Evolutionary conservation across 2,888 invertebrate species (phyloP), one percentile per base, ranked within the genome.

Genomic region (Zygaena filipendulae): DNA sequence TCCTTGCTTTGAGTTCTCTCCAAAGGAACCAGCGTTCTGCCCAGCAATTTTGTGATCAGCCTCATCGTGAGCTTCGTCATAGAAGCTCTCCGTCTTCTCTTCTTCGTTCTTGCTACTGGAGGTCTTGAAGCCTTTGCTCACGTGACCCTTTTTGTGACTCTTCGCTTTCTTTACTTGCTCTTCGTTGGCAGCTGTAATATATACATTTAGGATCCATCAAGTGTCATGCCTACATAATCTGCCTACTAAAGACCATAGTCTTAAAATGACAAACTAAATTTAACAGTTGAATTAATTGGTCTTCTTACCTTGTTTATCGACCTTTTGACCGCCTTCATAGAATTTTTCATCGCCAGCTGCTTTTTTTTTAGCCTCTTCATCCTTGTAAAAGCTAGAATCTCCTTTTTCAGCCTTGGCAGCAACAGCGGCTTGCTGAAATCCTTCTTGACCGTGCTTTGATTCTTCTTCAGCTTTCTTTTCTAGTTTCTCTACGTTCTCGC

Each of bases 51-150:
- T 79, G 43, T 84, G 82, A 40, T 84, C 83, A 1, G 82, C 85
- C 49, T 85, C 84, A 45, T 86, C 84, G 41, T 86, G 83, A 10
- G 82, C 83, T 43, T 86, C 85, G 32, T 86, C 86, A 44, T 84
- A 86, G 67, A 82, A 87, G 44, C 80, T 84, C 49, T 86, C 85
- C 4, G 84, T 81, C 51, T 85, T 85, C 32, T 85, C 85, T 42
- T 84, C 82, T 44, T 87, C 86, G 43, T 87, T 86, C 45, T 86
- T 86, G 48, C 85, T 85, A 49, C 85, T 84, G 3, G 85, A 84
- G 3, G 82, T 72, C 49, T 87, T 86, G 57, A 83, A 86, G n/a
- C 86, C 86, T 52, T 86, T 86, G 52, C 84, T 83, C 8, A 81
- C 79, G 49, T 85, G 85, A 1, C 86, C 86, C 39, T 86, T 86